A percentile compares a stretch with the other conserved stretches of the same genome.
phyloP scores from a whole-genome alignment of 2,888 invertebrate species.

The Listrodromus nycthemerus region DNA sequence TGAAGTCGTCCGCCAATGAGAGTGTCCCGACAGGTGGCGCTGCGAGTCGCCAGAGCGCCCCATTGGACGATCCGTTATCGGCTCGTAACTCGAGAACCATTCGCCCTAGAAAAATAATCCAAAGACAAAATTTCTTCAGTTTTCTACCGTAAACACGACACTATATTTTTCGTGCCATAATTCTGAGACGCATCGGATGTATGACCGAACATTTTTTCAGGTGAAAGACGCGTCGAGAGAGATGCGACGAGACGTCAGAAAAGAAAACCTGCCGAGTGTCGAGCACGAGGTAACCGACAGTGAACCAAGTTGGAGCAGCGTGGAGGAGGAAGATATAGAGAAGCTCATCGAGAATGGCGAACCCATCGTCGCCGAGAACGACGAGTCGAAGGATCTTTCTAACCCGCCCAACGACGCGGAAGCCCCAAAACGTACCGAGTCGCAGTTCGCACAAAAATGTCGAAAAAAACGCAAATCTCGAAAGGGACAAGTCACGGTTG shows the following conservation, averaged over 20 bases:
- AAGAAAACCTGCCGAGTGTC: slow-evolving; percentile 43
- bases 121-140: background rate
- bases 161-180: background rate
- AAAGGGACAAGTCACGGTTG: slow-evolving; percentile 64
- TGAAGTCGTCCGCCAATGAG: background rate
- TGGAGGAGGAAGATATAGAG: slow-evolving; percentile 72
- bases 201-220: slow-evolving; percentile 25
- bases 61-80: background rate
- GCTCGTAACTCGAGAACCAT: slow-evolving; percentile 35
- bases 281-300: slow-evolving; percentile 75
- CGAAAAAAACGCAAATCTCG: slow-evolving; percentile 54
- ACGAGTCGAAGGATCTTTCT: slow-evolving; percentile 30
- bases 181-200: background rate
- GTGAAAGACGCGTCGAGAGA: slow-evolving; percentile 35
- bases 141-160: background rate
- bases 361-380: background rate
- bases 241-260: background rate
- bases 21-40: background rate
- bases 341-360: slow-evolving; percentile 45
- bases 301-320: slow-evolving; percentile 79
- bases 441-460: slow-evolving; percentile 43
- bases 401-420: slow-evolving; percentile 9
- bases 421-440: background rate
- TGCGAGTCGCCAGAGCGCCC: too few relatives aligned
- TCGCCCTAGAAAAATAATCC: background rate